Percentiles rank a stretch among this genome's conserved stretches.
Conservation (phyloP, 1,140 invertebrate species). For the Oscheius sp. region DNA sequence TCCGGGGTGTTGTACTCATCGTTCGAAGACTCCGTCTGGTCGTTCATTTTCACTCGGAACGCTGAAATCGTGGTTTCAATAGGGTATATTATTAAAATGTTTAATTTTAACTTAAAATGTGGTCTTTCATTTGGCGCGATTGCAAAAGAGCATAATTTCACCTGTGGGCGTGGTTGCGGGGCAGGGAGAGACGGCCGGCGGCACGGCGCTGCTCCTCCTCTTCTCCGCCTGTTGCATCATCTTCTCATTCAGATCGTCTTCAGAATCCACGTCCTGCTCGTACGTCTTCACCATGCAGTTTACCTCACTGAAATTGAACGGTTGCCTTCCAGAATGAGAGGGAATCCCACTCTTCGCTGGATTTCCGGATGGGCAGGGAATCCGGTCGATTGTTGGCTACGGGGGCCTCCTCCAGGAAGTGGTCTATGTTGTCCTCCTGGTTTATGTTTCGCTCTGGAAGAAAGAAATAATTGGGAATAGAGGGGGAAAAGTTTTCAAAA, state of each 20-base stretch:
- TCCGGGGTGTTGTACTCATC: neutral
- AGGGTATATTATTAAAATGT: neutral
- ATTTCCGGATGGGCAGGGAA: neutral
- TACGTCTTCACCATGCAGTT: slow-evolving; percentile 27
- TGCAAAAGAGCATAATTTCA: neutral
- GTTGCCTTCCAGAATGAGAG: neutral
- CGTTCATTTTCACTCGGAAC: neutral
- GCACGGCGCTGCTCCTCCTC: neutral
- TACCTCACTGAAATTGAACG: slow-evolving; percentile 16
- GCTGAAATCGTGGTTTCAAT: neutral
- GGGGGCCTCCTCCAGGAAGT: slow-evolving; percentile 3
- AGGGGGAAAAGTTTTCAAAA: neutral
- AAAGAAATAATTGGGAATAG: neutral
- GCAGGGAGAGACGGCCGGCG: neutral
- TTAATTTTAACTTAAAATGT: neutral
- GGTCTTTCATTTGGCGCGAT: neutral
- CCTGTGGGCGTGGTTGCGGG: neutral
- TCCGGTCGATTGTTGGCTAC: neutral
- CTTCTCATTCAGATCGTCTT: slow-evolving; percentile 17
- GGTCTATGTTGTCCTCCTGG: neutral
- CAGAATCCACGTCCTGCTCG: slow-evolving; percentile 24
- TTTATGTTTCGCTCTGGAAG: slow-evolving; percentile 11
- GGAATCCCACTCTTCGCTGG: neutral
- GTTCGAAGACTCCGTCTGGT: neutral
- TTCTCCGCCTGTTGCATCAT: slow-evolving; percentile 17